These are phyloP conservation scores for Trichonephila inaurata DNA, from an alignment of 1,140 invertebrate genomes.

Conservation along the genomic window DNA sequence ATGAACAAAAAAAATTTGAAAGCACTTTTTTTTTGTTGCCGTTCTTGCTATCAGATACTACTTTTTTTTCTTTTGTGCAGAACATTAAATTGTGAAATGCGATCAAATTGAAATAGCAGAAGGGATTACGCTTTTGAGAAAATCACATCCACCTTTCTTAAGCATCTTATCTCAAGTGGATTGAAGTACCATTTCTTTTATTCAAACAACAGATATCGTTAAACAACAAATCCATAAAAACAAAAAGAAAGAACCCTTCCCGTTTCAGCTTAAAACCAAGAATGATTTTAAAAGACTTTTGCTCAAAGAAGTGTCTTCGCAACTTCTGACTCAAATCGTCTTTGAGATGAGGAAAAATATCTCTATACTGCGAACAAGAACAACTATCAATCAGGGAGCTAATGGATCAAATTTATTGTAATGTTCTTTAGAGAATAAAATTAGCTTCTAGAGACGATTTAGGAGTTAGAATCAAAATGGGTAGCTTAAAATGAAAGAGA, in stretches of 20 bases:
- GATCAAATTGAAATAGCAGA: conserved; percentile 27
- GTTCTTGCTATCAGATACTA: neutral
- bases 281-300: neutral
- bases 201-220: conserved; percentile 31
- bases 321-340: conserved; percentile 13
- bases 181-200: neutral
- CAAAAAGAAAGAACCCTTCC: neutral
- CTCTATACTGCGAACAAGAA: neutral
- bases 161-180: neutral
- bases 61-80: neutral
- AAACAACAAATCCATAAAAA: neutral
- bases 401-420: conserved; percentile 28
- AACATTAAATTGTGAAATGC: neutral
- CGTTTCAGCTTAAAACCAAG: neutral
- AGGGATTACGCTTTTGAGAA: neutral
- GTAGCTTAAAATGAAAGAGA: neutral
- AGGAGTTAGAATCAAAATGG: neutral
- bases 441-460: neutral
- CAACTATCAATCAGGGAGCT: neutral
- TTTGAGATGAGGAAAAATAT: neutral
- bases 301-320: neutral
- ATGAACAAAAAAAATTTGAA: neutral
- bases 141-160: no score
- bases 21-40: neutral
- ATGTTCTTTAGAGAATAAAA: conserved; percentile 20